phyloP scores from a whole-genome alignment of 1,140 invertebrate species.

The Dendroctonus ponderosae region DNA sequence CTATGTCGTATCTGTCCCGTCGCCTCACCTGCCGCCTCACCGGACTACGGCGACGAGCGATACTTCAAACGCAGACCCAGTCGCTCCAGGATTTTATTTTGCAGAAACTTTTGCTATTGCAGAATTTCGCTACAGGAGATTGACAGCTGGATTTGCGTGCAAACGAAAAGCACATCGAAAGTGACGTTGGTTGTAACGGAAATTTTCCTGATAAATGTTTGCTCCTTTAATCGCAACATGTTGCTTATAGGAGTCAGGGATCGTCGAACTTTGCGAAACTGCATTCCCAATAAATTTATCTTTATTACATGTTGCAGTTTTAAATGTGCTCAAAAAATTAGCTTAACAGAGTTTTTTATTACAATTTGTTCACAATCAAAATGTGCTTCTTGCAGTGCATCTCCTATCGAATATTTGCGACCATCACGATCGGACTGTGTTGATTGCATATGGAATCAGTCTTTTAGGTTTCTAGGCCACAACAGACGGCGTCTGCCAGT shows the following conservation, averaged over 20 bases:
- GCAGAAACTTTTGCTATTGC: constrained; percentile 26
- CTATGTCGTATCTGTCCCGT: constrained; percentile 38
- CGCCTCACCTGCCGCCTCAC: constrained; percentile 44
- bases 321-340: too few species aligned
- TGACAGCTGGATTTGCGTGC: constrained; percentile 29
- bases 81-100: constrained; percentile 28
- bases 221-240: constrained; percentile 2
- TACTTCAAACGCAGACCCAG: constrained; percentile 30
- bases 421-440: too few species aligned
- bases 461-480: too few species aligned
- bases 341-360: too few species aligned
- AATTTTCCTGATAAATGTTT: constrained; percentile 9
- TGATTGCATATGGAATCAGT: too few species aligned
- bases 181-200: constrained; percentile 6
- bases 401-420: too few species aligned
- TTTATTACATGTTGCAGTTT: too few species aligned
- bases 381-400: too few species aligned
- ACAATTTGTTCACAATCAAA: too few species aligned
- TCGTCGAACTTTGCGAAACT: not conserved
- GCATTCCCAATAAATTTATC: too few species aligned
- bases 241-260: not conserved
- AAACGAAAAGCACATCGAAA: constrained; percentile 10
- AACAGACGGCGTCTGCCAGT: too few species aligned
- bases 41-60: constrained; percentile 31
- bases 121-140: constrained; percentile 13